Conservation (phyloP, 2,797 vertebrate genomes). For the Anisognathus igniventris region DNA sequence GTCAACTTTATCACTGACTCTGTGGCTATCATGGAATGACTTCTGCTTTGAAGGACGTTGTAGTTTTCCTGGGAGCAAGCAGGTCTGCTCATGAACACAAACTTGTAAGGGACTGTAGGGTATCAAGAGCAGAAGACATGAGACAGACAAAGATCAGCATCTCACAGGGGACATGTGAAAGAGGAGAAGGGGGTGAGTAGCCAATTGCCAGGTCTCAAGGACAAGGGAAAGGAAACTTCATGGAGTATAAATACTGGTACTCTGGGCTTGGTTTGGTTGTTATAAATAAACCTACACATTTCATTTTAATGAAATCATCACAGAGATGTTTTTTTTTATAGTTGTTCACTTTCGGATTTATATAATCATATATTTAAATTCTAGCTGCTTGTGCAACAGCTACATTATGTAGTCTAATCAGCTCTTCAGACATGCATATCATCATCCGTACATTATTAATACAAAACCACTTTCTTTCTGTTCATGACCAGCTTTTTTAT, state of each 20-base stretch:
- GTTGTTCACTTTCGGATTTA: background rate
- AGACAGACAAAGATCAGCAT: background rate
- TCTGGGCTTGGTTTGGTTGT: background rate
- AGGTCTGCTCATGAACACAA: background rate
- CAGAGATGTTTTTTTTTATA: background rate
- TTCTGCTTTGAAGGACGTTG: background rate
- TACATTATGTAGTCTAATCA: conserved; percentile 22
- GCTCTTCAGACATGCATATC: background rate
- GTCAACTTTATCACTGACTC: background rate
- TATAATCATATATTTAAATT: conserved; percentile 35
- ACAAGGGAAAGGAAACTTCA: background rate
- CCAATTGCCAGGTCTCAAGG: background rate
- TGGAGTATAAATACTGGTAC: background rate
- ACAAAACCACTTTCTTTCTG: background rate
- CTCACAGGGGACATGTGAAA: background rate
- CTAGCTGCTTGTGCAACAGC: background rate
- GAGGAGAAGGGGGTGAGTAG: rapidly evolving
- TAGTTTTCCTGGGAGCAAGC: background rate
- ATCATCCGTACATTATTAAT: background rate
- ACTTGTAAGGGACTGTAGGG: background rate
- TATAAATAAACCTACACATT: background rate
- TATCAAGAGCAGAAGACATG: background rate
- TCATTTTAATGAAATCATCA: background rate
- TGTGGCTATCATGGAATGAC: background rate
- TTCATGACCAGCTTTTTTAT: background rate